These are phyloP conservation scores for Sorex maritimensis DNA, from an alignment of 2,797 vertebrate species.

Conservation along the genomic window DNA sequence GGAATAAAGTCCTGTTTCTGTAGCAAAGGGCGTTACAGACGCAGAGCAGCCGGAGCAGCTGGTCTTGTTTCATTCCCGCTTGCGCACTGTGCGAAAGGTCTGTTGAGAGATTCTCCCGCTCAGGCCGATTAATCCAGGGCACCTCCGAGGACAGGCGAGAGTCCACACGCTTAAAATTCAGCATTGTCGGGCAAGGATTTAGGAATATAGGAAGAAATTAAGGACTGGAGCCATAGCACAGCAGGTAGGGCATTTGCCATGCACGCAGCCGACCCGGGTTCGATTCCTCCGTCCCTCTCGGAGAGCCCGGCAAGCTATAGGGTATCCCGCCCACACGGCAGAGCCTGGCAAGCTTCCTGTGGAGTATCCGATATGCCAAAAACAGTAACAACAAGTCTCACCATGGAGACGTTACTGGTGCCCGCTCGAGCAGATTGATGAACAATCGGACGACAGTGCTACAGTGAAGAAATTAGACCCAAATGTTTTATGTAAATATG, in stretches of 20 bases:
- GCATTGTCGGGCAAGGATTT: conserved; percentile 21
- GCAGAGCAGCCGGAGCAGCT: neutral
- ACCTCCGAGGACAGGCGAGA: conserved; percentile 20
- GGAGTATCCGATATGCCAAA: no score
- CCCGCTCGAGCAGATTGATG: no score
- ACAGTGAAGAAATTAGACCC: neutral
- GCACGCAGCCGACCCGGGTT: no score
- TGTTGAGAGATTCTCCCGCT: neutral
- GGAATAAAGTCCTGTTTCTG: conserved; percentile 41
- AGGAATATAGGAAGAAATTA: conserved; percentile 1
- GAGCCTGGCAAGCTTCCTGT: no score
- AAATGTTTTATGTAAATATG: neutral
- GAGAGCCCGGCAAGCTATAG: no score
- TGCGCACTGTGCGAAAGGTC: conserved; percentile 25
- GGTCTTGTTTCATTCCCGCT: conserved; percentile 15
- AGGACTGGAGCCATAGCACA: no score
- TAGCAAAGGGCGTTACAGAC: neutral
- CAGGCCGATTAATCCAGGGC: neutral
- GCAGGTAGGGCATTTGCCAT: no score
- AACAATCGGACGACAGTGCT: no score
- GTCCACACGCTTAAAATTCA: conserved; percentile 30
- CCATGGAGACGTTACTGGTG: no score
- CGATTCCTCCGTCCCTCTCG: no score
- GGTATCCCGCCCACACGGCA: no score
- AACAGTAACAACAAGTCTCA: no score